Evolutionary conservation across 2,113 vertebrate genomes (phyloP).

Genomic region (Nyctibius bracteatus): DNA sequence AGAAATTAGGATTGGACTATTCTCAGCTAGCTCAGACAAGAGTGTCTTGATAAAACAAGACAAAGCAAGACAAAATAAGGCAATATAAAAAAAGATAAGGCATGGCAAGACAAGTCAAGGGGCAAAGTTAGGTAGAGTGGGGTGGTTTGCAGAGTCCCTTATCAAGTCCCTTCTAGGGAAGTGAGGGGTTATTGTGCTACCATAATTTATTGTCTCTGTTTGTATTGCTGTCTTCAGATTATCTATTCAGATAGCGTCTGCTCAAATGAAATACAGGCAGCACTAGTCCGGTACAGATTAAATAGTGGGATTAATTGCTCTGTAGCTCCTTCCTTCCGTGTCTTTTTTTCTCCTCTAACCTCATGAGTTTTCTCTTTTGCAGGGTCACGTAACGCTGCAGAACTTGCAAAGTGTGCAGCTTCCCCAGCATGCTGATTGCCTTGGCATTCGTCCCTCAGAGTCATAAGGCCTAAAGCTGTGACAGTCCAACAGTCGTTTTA

Average conservation of each 20-base stretch:
- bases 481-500: conserved; percentile 21
- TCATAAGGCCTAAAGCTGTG: conserved; percentile 61
- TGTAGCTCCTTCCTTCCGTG: neutral
- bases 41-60: neutral
- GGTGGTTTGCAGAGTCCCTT: neutral
- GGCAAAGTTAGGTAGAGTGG: neutral
- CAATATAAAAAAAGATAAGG: neutral
- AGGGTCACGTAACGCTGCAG: neutral
- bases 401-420: conserved; percentile 5
- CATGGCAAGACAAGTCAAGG: neutral
- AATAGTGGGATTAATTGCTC: neutral
- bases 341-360: neutral
- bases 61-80: neutral
- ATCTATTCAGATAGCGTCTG: neutral
- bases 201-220: neutral
- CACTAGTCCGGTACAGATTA: neutral
- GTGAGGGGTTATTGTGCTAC: neutral
- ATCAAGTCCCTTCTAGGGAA: neutral
- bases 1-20: conserved; percentile 9
- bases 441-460: conserved; percentile 29
- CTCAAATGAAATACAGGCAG: neutral
- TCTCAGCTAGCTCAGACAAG: neutral
- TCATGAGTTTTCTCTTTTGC: neutral
- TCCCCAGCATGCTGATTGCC: neutral
- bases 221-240: neutral